Conservation (phyloP, 1,140 invertebrate species). For the Saccostrea echinata region DNA sequence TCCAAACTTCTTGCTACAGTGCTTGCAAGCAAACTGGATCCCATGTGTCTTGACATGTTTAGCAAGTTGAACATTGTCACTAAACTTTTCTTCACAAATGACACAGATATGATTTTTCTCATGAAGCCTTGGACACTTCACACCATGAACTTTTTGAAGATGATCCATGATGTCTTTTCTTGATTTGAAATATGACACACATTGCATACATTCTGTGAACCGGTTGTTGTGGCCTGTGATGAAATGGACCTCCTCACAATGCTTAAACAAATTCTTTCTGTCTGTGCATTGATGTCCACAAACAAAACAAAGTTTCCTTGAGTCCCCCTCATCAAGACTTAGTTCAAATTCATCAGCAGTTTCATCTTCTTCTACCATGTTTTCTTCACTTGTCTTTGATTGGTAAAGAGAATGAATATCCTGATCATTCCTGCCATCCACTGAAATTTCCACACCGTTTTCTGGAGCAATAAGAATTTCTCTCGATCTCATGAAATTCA, state of each 20-base stretch:
- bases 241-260: slow-evolving; percentile 8
- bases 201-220: slow-evolving; percentile 24
- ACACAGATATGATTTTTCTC: not conserved
- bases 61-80: slow-evolving; percentile 13
- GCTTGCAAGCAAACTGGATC: not conserved
- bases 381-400: not conserved
- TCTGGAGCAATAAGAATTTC: slow-evolving; percentile 29
- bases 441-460: not conserved
- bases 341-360: no score
- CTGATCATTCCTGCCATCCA: slow-evolving; percentile 30
- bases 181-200: slow-evolving; percentile 32
- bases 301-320: slow-evolving; percentile 18
- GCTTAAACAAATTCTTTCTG: slow-evolving; percentile 15
- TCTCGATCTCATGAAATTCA: slow-evolving; percentile 1
- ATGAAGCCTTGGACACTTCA: not conserved
- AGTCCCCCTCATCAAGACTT: not conserved
- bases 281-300: slow-evolving; percentile 18
- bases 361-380: not conserved
- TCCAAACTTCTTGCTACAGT: not conserved
- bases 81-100: slow-evolving; percentile 25
- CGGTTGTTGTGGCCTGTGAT: slow-evolving; percentile 29
- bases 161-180: not conserved
- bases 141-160: not conserved
- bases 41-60: slow-evolving; percentile 20
- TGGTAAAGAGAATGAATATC: not conserved